Conservation (phyloP, 1,140 invertebrate genomes). For the Drosophila jambulina region DNA sequence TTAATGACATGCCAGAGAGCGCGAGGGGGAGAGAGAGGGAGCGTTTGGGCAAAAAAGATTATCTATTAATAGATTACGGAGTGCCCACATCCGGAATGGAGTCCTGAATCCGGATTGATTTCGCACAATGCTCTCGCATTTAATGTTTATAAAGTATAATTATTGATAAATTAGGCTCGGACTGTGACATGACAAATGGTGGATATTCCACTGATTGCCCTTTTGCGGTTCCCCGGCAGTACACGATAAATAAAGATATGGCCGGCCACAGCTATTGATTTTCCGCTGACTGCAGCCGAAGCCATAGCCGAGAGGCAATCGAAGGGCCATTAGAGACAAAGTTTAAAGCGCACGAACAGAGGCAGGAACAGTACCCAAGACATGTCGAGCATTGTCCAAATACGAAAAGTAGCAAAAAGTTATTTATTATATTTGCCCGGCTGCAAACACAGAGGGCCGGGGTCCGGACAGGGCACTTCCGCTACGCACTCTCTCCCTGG, state of each 20-base stretch:
- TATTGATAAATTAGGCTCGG: conserved; percentile 62
- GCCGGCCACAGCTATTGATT: conserved; percentile 52
- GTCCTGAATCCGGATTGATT: conserved; percentile 50
- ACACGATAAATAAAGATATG: conserved; percentile 9
- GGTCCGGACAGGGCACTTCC: conserved; percentile 44
- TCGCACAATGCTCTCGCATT: conserved; percentile 62
- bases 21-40: background rate
- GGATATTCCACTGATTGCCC: conserved; percentile 62
- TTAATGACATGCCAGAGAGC: conserved; percentile 66
- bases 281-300: conserved; percentile 26
- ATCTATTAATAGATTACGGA: conserved; percentile 75
- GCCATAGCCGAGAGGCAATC: conserved; percentile 52
- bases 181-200: conserved; percentile 70
- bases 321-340: conserved; percentile 69
- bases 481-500: conserved; percentile 60
- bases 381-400: conserved; percentile 66
- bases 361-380: conserved; percentile 26
- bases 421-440: conserved; percentile 80
- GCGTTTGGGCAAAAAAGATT: conserved; percentile 72
- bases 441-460: conserved; percentile 53
- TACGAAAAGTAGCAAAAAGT: conserved; percentile 77
- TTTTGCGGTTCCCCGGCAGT: conserved; percentile 51
- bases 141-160: conserved; percentile 81
- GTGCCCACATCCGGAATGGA: conserved; percentile 20
- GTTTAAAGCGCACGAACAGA: conserved; percentile 60